phyloP scores from a whole-genome alignment of 2,888 invertebrate species.

The Nycteola revayana region DNA sequence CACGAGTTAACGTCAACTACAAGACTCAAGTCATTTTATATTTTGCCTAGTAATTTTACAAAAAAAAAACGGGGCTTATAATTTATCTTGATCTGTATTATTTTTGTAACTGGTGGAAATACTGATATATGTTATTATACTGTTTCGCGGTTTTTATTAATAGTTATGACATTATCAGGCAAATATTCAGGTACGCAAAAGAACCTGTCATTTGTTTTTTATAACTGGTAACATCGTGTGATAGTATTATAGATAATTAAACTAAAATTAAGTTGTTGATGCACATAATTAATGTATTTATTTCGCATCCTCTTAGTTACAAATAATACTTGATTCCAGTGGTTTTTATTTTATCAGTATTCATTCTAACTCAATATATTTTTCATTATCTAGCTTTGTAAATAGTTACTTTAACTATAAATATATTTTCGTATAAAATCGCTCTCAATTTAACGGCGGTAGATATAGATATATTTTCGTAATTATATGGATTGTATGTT shows the following conservation, averaged over 20 bases:
- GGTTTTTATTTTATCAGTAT: constrained; percentile 61
- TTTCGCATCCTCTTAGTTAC: constrained; percentile 27
- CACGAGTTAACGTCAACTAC: too few species aligned
- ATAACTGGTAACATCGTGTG: constrained; percentile 49
- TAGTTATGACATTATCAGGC: too few species aligned
- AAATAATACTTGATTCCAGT: constrained; percentile 47
- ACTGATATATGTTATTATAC: too few species aligned
- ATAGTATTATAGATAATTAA: constrained; percentile 51
- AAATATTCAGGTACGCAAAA: too few species aligned
- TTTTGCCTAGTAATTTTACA: too few species aligned
- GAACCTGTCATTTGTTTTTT: constrained; percentile 26
- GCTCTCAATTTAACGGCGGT: constrained; percentile 52
- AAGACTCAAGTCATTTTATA: too few species aligned
- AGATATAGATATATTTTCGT: constrained; percentile 72
- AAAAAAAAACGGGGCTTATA: too few species aligned
- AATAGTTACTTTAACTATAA: constrained; percentile 56
- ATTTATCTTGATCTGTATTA: too few species aligned
- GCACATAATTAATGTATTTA: constrained; percentile 37
- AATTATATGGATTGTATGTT: constrained; percentile 31
- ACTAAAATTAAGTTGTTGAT: constrained; percentile 26
- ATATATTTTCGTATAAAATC: constrained; percentile 70
- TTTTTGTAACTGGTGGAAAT: too few species aligned
- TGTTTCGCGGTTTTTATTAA: too few species aligned
- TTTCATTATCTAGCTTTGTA: constrained; percentile 48
- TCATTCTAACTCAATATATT: constrained; percentile 47